A percentile compares a stretch with the other conserved stretches of the same genome.
Evolutionary conservation across 2,797 vertebrate species (phyloP).

Genomic region (Fringilla coelebs): DNA sequence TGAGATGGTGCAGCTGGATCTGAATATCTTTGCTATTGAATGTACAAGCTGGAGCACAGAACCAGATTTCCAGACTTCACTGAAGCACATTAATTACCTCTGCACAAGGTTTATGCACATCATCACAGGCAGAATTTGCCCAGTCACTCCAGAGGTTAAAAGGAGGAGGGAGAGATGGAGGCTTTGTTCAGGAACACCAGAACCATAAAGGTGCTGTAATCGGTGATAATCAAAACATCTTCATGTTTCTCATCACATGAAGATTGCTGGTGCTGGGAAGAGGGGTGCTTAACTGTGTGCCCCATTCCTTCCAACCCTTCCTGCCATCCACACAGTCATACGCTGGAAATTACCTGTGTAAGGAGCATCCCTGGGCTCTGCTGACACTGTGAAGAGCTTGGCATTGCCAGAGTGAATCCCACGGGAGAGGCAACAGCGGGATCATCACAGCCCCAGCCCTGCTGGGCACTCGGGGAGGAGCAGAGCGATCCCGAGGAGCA

Average conservation of each 20-base stretch:
- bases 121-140: not conserved
- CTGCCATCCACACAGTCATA: not conserved
- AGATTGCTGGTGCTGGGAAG: not conserved
- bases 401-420: not conserved
- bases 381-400: not conserved
- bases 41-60: not conserved
- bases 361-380: not conserved
- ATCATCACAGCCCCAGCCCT: not conserved
- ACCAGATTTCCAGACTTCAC: not conserved
- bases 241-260: not conserved
- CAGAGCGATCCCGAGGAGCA: not conserved
- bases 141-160: not conserved
- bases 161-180: not conserved
- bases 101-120: not conserved
- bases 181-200: not conserved
- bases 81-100: not conserved
- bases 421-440: not conserved
- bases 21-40: not conserved
- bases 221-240: not conserved
- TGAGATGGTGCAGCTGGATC: constrained; percentile 20
- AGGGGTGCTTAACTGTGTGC: not conserved
- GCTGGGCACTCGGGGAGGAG: not conserved
- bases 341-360: not conserved
- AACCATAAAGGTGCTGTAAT: not conserved
- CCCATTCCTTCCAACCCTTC: not conserved